Conservation (phyloP, 2,797 vertebrate species). For the Spea hammondii region DNA sequence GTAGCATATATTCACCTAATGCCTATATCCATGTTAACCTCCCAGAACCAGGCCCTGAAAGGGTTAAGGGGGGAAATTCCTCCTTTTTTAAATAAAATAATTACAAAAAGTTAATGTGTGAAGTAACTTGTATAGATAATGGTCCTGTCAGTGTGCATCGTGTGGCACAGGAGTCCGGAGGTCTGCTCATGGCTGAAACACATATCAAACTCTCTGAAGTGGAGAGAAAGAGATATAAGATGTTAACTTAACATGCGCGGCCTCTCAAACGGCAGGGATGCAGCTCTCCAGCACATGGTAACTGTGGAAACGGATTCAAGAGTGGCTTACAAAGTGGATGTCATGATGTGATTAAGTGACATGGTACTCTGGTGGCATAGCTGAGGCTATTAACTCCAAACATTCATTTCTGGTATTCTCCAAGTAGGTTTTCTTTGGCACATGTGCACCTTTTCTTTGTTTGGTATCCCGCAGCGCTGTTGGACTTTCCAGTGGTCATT, state of each 20-base stretch:
- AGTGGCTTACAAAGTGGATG: constrained; percentile 54
- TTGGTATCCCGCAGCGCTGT: no score
- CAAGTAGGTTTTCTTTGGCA: no score
- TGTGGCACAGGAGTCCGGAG: neutral
- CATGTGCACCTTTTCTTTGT: no score
- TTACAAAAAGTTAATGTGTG: no score
- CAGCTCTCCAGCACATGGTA: constrained; percentile 48
- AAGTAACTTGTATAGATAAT: neutral
- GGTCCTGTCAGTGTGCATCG: neutral
- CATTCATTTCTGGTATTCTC: neutral
- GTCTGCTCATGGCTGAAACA: neutral
- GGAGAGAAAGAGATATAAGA: constrained; percentile 37
- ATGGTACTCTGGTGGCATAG: constrained; percentile 15
- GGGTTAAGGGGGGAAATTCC: no score
- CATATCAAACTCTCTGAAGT: constrained; percentile 16
- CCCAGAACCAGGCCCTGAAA: no score
- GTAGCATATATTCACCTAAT: no score
- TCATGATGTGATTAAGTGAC: constrained; percentile 56
- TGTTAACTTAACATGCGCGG: constrained; percentile 35
- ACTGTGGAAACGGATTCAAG: constrained; percentile 58
- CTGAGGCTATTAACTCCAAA: constrained; percentile 17
- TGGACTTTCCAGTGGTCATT: no score
- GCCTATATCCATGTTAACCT: no score
- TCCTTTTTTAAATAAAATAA: no score
- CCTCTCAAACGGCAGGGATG: constrained; percentile 35